Percentiles rank a stretch among this genome's conserved stretches.
These are phyloP conservation scores for Hippocampus barbouri DNA, from an alignment of 2,113 vertebrate species.

Conservation along the genomic window DNA sequence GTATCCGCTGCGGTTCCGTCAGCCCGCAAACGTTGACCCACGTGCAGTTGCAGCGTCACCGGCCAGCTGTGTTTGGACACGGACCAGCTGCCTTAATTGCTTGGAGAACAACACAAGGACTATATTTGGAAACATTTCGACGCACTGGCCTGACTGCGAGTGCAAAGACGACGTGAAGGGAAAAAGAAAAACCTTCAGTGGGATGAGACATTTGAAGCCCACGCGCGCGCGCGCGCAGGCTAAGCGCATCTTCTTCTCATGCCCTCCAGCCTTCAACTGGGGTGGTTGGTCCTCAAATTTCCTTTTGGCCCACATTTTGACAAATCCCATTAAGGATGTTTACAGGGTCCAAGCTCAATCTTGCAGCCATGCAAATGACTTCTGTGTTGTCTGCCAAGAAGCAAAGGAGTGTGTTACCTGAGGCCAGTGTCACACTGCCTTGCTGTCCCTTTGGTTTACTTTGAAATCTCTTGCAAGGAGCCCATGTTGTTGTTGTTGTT, in stretches of 20 bases:
- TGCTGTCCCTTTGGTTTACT: slow-evolving; percentile 28
- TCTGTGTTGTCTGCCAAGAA: slow-evolving; percentile 48
- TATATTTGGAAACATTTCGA: slow-evolving; percentile 36
- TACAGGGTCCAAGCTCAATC: slow-evolving; percentile 56
- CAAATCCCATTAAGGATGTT: slow-evolving; percentile 68
- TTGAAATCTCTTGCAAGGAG: slow-evolving; percentile 10
- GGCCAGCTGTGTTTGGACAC: slow-evolving; percentile 44
- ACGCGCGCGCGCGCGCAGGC: slow-evolving; percentile 16
- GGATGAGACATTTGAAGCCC: slow-evolving; percentile 24
- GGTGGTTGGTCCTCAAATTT: slow-evolving; percentile 46
- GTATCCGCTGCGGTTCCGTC: slow-evolving; percentile 26
- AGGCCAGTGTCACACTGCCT: slow-evolving; percentile 23
- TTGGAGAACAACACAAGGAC: slow-evolving; percentile 28
- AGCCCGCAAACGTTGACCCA: slow-evolving; percentile 24
- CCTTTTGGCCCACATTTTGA: slow-evolving; percentile 62
- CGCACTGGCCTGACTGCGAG: slow-evolving; percentile 14
- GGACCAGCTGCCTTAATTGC: slow-evolving; percentile 38
- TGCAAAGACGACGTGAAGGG: slow-evolving; percentile 5
- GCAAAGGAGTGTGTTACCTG: slow-evolving; percentile 36
- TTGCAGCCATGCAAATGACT: slow-evolving; percentile 65
- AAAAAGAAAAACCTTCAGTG: slow-evolving; percentile 8
- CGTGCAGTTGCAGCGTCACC: slow-evolving; percentile 23
- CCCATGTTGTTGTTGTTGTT: background rate
- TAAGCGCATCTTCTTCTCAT: slow-evolving; percentile 19
- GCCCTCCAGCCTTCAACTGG: slow-evolving; percentile 19